These are phyloP conservation scores for Apoda limacodes DNA, from an alignment of 2,888 invertebrate genomes.

Conservation along the genomic window DNA sequence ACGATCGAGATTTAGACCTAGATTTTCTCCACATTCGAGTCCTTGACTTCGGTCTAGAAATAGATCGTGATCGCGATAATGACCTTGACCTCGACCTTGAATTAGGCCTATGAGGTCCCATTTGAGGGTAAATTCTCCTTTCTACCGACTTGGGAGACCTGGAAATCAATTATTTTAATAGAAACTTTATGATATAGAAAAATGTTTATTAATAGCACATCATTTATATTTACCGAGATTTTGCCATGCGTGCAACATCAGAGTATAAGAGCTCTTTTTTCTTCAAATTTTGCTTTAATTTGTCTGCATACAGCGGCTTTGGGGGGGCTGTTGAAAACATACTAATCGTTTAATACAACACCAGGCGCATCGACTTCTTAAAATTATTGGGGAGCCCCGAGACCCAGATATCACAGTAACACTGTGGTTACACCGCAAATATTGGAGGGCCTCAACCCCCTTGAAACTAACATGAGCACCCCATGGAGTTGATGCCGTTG, in stretches of 20 bases:
- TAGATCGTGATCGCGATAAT: conserved; percentile 29
- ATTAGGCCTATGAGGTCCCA: conserved; percentile 40
- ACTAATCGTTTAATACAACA: too few relatives aligned
- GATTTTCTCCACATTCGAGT: conserved; percentile 30
- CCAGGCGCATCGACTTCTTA: too few relatives aligned
- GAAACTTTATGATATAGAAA: too few relatives aligned
- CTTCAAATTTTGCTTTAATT: conserved; percentile 53
- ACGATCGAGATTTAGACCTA: conserved; percentile 24
- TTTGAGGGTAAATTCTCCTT: conserved; percentile 28
- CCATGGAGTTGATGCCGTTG: too few relatives aligned
- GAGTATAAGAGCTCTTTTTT: conserved; percentile 43
- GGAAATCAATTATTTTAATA: too few relatives aligned
- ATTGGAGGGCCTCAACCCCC: too few relatives aligned
- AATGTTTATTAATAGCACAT: conserved; percentile 2
- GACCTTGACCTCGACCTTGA: conserved; percentile 25
- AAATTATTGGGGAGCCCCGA: too few relatives aligned
- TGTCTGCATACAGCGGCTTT: conserved; percentile 51
- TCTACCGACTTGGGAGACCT: conserved; percentile 31
- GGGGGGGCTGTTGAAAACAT: conserved; percentile 27
- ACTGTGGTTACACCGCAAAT: too few relatives aligned
- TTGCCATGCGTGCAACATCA: conserved; percentile 43
- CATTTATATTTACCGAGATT: conserved; percentile 29
- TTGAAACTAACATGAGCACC: too few relatives aligned
- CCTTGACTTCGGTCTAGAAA: conserved; percentile 26
- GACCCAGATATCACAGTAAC: too few relatives aligned